Evolutionary conservation across 2,113 vertebrate species (phyloP), one percentile per base, ranked within the genome.

Genomic region (Ailuropoda melanoleuca): DNA sequence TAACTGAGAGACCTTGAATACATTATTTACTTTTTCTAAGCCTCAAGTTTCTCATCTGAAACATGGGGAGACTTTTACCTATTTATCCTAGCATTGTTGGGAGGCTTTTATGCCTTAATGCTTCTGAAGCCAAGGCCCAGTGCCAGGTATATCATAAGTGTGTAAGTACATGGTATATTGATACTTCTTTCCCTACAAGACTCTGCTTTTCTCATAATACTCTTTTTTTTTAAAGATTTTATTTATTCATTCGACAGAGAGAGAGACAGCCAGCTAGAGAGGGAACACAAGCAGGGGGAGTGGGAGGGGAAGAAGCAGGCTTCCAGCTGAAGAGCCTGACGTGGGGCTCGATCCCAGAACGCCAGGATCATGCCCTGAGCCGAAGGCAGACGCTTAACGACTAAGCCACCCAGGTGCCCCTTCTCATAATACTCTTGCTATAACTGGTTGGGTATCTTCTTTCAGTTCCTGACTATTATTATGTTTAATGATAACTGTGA

Each of bases 81-180:
- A 37, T n/a, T 93, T 90, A 56, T 56, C 26, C 77, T 56, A 90
- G 55, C 34, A 88, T n/a, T 48, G 21, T 75, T 13, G 15, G 88
- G 72, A 95, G 66, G n/a, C 62, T 88, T 96, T 96, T 95, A 81
- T 88, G 83, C 43, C 39, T 58, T 62, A 94, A 5, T 58, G 77
- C 4, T 88, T 37, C 39, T 72, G 50, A 75, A 66, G 21, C 2
- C 64, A 94, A 90, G 46, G 13, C 56, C 75, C 31, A 68, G 23
- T 9, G n/a, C 62, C 68, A 90, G 60, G 31, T 10, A 26, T 18
- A 58, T 55, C 53, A 19, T n/a, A 46, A 72, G 13, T 19, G 6
- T 78, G 8, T n/a, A 66, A 93, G 19, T n/a, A 53, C 34, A 24
- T 83, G 58, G 21, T 34, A n/a, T 86, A 55, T n/a, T 94, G 91